Evolutionary conservation across 2,113 vertebrate species (phyloP), one percentile per base, ranked within the genome.

Genomic region (Ophthalmolycus amberensis): DNA sequence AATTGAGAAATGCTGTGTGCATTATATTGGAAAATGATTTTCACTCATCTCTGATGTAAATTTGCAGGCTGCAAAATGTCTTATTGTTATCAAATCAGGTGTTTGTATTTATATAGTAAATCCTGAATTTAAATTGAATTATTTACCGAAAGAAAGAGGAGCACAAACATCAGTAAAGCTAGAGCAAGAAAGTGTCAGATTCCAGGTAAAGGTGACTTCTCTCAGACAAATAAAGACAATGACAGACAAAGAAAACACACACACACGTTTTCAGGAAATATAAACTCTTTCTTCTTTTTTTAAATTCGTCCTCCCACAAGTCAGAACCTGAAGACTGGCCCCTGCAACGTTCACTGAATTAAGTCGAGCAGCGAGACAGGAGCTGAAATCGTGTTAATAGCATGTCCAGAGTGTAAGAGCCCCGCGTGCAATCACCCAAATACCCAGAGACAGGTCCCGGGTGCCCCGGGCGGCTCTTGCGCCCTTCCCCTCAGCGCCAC

Each of bases 341-440:
- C 67, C 82, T 78, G 72, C 56, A 75, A 88, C 68, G 79, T 73
- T 92, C 83, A 89, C 77, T 80, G 82, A 85, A 94, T 96, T 94
- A 95, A 93, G 92, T 91, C 79, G 88, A 93, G 73, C 80, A 82
- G 86, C 84, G 86, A 77, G 95, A 96, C 95, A 95, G 95, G 90
- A 92, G 87, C 90, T 93, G 94, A 95, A 97, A 97, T 95, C 93
- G 94, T 91, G 94, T 96, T 97, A 97, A 97, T 96, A 96, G 94
- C 94, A 22, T 85, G 88, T 91, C 94, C 91, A 86, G 89, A 90
- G 79, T 80, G 79, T 91, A 88, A 84, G 89, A 91, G 81, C 68
- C 73, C 80, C 87, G 91, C 76, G 71, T 90, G 78, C 93, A 91
- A 92, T 94, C 92, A 95, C 90, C 90, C 94, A 95, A 95, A 96